Percentiles rank a stretch among this genome's conserved stretches.
These are phyloP conservation scores for Apodemia duryi DNA, from an alignment of 2,888 invertebrate genomes.

Conservation along the genomic window DNA sequence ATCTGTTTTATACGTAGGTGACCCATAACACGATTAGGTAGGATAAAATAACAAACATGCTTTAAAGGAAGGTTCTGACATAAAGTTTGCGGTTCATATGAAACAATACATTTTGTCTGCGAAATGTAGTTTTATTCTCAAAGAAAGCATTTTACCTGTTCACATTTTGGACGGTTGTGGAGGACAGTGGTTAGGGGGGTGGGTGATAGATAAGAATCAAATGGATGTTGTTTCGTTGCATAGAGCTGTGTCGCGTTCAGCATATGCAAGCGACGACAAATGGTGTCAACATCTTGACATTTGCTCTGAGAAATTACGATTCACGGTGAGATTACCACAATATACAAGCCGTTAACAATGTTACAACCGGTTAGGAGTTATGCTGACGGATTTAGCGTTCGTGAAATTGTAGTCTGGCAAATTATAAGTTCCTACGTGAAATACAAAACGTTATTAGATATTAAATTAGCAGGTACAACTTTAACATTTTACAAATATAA, in stretches of 20 bases:
- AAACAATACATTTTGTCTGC: slow-evolving; percentile 56
- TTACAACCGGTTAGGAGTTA: slow-evolving; percentile 26
- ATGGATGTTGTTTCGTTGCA: slow-evolving; percentile 74
- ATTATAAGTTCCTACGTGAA: not conserved
- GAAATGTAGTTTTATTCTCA: slow-evolving; percentile 47
- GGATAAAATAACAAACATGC: slow-evolving; percentile 30
- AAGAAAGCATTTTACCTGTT: slow-evolving; percentile 69
- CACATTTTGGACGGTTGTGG: slow-evolving; percentile 56
- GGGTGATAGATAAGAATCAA: slow-evolving; percentile 74
- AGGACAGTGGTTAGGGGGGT: slow-evolving; percentile 37
- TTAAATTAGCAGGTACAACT: too few species aligned
- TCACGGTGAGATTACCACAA: slow-evolving; percentile 34
- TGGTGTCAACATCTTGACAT: slow-evolving; percentile 63
- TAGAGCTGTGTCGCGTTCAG: slow-evolving; percentile 56
- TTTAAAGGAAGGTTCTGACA: slow-evolving; percentile 30
- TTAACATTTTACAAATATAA: too few species aligned
- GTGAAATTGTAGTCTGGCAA: slow-evolving; percentile 19
- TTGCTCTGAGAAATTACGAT: slow-evolving; percentile 47
- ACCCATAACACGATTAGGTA: slow-evolving; percentile 33
- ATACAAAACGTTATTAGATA: too few species aligned
- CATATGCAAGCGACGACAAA: slow-evolving; percentile 69
- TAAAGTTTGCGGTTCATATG: slow-evolving; percentile 39
- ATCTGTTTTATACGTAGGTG: slow-evolving; percentile 31
- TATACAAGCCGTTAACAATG: slow-evolving; percentile 31
- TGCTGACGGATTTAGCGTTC: slow-evolving; percentile 21